phyloP scores from a whole-genome alignment of 2,888 invertebrate species.

The Diachrysia chrysitis region DNA sequence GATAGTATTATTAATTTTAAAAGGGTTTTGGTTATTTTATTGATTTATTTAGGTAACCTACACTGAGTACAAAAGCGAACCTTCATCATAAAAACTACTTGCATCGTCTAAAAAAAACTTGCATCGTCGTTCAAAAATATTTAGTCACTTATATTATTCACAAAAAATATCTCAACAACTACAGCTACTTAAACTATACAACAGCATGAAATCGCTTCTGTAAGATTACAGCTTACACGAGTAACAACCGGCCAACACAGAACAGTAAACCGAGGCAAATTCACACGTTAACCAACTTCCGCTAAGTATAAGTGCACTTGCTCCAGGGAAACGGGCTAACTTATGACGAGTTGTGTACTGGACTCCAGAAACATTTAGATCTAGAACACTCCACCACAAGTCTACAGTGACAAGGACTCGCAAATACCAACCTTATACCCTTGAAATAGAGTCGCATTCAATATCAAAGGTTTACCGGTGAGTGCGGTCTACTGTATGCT shows the following conservation, averaged over 20 bases:
- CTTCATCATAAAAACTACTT: no score
- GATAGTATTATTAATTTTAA: no score
- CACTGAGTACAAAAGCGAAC: no score
- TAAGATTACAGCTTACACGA: neutral
- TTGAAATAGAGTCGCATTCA: neutral
- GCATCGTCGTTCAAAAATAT: no score
- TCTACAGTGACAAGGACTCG: neutral
- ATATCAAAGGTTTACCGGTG: neutral
- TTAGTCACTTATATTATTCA: no score
- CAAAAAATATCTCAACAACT: no score
- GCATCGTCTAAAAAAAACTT: no score
- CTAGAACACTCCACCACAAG: slow-evolving; percentile 1
- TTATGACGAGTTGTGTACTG: slow-evolving; percentile 35
- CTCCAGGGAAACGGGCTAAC: slow-evolving; percentile 40
- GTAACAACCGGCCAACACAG: slow-evolving; percentile 26
- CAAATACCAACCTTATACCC: neutral
- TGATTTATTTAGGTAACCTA: no score
- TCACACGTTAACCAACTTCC: slow-evolving; percentile 39
- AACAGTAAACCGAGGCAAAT: slow-evolving; percentile 33
- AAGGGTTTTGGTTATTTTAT: no score
- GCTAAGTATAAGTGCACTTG: slow-evolving; percentile 38
- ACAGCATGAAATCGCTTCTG: neutral
- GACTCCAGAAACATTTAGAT: slow-evolving; percentile 15
- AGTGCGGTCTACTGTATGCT: neutral
- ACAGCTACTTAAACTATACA: no score